Evolutionary conservation across 2,888 invertebrate species (phyloP).

Genomic region (Branchipolynoe longqiensis): DNA sequence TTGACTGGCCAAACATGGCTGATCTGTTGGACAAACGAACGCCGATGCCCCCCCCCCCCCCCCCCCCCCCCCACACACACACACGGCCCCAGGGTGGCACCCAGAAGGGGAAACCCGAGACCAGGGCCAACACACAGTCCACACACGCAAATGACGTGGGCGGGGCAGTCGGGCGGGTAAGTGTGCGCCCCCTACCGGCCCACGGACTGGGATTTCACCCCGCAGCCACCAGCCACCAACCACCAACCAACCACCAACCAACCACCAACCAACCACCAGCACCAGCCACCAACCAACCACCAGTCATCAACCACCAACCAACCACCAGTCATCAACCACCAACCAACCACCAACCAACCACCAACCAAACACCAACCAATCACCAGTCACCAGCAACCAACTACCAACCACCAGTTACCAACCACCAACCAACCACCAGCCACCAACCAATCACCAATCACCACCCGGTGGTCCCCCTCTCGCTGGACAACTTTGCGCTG

Average conservation of each 20-base stretch:
- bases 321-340: not conserved
- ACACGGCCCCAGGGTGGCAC: not conserved
- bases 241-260: too few relatives aligned
- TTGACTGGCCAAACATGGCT: constrained; percentile 52
- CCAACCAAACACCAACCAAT: constrained; percentile 9
- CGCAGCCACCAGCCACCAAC: not conserved
- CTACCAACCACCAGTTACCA: constrained; percentile 2
- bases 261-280: too few relatives aligned
- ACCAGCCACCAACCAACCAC: constrained; percentile 12
- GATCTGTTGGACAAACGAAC: constrained; percentile 53
- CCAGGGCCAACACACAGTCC: constrained; percentile 49
- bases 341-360: too few relatives aligned
- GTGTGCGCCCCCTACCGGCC: constrained; percentile 4
- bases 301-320: too few relatives aligned
- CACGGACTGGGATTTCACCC: constrained; percentile 43
- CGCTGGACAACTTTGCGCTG: too few relatives aligned
- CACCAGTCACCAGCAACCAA: too few relatives aligned
- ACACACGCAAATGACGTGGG: constrained; percentile 54
- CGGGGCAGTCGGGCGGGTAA: constrained; percentile 44
- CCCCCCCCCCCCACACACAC: too few relatives aligned
- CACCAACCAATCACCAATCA: constrained; percentile 31
- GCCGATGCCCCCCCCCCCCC: constrained; percentile 11
- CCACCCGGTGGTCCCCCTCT: too few relatives aligned
- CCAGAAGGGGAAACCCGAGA: constrained; percentile 47
- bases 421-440: not conserved